These are phyloP conservation scores for Cacoxenus indagator DNA, from an alignment of 2,888 invertebrate species.

Conservation along the genomic window DNA sequence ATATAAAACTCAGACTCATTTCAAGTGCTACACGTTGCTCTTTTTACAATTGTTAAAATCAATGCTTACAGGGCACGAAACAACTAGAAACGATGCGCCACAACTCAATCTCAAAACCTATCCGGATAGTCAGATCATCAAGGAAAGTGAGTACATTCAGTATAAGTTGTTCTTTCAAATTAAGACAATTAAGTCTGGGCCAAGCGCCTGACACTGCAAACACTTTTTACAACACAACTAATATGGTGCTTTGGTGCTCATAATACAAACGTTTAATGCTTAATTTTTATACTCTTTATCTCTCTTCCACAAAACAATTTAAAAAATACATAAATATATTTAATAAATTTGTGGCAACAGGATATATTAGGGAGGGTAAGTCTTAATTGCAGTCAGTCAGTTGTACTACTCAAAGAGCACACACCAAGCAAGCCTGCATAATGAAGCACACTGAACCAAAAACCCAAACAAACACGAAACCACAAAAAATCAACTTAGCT, in stretches of 20 bases:
- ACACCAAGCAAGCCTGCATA: not conserved
- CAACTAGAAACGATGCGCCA: not conserved
- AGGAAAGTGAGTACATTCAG: constrained; percentile 84
- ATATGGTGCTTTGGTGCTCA: not conserved
- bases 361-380: constrained; percentile 72
- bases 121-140: constrained; percentile 82
- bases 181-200: not conserved
- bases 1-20: too few relatives aligned
- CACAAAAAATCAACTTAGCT: too few relatives aligned
- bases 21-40: not conserved
- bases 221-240: not conserved
- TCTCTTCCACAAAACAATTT: constrained; percentile 46
- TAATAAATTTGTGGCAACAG: constrained; percentile 45
- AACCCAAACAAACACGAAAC: not conserved
- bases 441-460: not conserved
- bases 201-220: not conserved
- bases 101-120: constrained; percentile 80
- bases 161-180: not conserved
- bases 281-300: constrained; percentile 31
- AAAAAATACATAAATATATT: constrained; percentile 18
- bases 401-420: not conserved
- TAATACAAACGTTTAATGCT: constrained; percentile 2
- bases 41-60: not conserved
- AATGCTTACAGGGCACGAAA: not conserved
- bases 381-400: constrained; percentile 45